Evolutionary conservation across 2,113 vertebrate genomes (phyloP), one percentile per base, ranked within the genome.

Genomic region (Ifrita kowaldi): DNA sequence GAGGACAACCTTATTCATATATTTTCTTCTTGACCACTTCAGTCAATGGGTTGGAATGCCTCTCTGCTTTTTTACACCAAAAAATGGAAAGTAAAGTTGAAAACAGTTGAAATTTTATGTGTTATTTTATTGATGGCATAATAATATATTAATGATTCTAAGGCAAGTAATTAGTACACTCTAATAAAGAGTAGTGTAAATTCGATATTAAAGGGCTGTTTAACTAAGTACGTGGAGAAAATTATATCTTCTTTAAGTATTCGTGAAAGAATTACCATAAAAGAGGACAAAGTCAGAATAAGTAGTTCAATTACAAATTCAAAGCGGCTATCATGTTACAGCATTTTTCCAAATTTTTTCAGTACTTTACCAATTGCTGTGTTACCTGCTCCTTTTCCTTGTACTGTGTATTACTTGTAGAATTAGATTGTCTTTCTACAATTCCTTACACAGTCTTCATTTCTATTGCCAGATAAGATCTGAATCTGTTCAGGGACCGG

Each of bases 401-500:
- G 4, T 84, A 26, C 21, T 39, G 7, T 12, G 8, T 28, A 60
- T 22, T 69, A 15, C 17, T 60, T 46, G 41, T 4, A 62, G 49
- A 74, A 73, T 79, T 39, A 64, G 11, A 37, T 41, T 63, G 11
- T 50, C 47, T n/a, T 82, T 57, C 32, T 27, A 53, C 42, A 81
- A 49, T 81, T 83, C 24, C n/a, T 77, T 55, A 35, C 30, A 10
- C 20, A 67, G 7, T 18, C 44, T 79, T 65, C 20, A 35, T 74
- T 85, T 78, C 24, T 81, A 50, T 46, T 75, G 22, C 24, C 85
- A 68, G 28, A 23, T 30, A 75, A 81, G 33, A 39, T 17, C 44
- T 81, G 41, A 46, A 18, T 78, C n/a, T 85, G 3, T 50, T 22
- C 35, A 14, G 19, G 22, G 19, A 23, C 46, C 0, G 0, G 26